A percentile compares a stretch with the other conserved stretches of the same genome.
Evolutionary conservation across 2,888 invertebrate genomes (phyloP).

Genomic region (Notodromas monacha): DNA sequence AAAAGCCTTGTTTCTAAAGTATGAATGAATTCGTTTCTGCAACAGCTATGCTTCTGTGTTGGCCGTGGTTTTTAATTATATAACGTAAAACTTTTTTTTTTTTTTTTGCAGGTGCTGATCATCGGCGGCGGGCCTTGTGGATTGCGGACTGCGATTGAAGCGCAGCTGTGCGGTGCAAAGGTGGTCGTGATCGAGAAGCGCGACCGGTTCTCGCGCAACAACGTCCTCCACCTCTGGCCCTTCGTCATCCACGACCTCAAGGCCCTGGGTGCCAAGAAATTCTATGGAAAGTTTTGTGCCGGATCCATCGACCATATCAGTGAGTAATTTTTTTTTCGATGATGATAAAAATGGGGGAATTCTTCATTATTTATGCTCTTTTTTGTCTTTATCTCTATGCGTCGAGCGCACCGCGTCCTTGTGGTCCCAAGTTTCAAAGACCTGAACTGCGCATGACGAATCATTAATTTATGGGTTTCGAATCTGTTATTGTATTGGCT

Average conservation of each 20-base stretch:
- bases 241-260: slow-evolving; percentile 83
- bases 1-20: no score
- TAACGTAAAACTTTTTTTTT: slow-evolving; percentile 5
- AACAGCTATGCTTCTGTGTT: no score
- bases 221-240: slow-evolving; percentile 85
- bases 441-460: no score
- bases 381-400: no score
- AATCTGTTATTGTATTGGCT: no score
- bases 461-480: no score
- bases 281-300: slow-evolving; percentile 94
- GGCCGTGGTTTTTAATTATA: neutral
- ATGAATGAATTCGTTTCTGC: no score
- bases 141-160: slow-evolving; percentile 72
- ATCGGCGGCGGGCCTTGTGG: slow-evolving; percentile 92
- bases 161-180: slow-evolving; percentile 74
- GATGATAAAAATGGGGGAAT: no score
- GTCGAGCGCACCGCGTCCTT: no score
- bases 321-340: slow-evolving; percentile 16
- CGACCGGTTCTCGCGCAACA: slow-evolving; percentile 73
- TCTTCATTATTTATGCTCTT: neutral
- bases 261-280: slow-evolving; percentile 78
- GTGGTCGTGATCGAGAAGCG: slow-evolving; percentile 71
- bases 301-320: slow-evolving; percentile 94
- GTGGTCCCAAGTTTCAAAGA: no score
- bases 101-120: slow-evolving; percentile 30